Evolutionary conservation across 2,888 invertebrate genomes (phyloP), one percentile per base, ranked within the genome.

Genomic region (Sclerodermus sp.): DNA sequence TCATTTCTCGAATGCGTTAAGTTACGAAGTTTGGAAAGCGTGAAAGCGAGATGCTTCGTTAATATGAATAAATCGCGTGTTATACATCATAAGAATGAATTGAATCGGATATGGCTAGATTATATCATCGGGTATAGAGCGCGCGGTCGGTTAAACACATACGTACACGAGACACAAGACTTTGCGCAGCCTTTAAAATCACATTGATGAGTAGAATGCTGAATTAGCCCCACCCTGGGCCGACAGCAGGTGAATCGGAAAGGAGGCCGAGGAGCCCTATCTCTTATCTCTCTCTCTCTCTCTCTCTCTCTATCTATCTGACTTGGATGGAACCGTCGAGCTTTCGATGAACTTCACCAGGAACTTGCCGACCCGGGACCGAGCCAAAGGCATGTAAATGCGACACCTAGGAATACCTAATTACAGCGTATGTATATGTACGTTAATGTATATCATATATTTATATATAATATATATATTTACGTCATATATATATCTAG

Each of bases 131-230:
- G 47, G 62, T n/a, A n/a, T n/a, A 65, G 64, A 67, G 23, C 4
- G 68, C 68, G 72, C 71, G 66, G 70, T 72, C 65, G 67, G 13
- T 71, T 64, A 66, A 70, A 73, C 71, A 68, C 57, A 60, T 14
- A 23, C 23, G 8, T 73, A 76, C 70, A 75, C 73, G 70, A 73
- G 66, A 75, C 69, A 75, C 70, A 70, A 69, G 70, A 67, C 60
- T 65, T 62, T 70, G 73, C 71, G 68, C 67, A 70, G 65, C 64
- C 66, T 59, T 71, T 71, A 66, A 68, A 74, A 75, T 74, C 74
- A 75, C 75, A 74, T 75, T 70, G 65, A 73, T 68, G 70, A 74
- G 70, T 71, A 64, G 62, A 68, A 55, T 42, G 57, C 54, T 62
- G 46, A n/a, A n/a, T n/a, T 56, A 30, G 51, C 51, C 55, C 42